Evolutionary conservation across 1,140 invertebrate species (phyloP), one percentile per base, ranked within the genome.

Genomic region (Drosophila pseudoobscura): DNA sequence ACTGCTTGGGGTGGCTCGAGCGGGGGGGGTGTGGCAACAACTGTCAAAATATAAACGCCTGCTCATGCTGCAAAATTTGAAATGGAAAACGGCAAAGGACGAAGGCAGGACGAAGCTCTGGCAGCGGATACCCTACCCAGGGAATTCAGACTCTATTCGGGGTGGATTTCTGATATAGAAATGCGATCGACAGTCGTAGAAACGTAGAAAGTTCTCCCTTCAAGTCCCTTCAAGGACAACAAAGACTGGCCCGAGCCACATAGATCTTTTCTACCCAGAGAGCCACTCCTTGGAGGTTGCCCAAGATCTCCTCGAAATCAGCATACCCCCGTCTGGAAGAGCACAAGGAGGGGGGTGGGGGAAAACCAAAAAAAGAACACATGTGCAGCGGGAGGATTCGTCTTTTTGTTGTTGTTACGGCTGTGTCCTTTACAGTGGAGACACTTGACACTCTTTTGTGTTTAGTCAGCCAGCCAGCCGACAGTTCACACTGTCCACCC

Each of bases 371-470:
- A 20, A 20, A 20, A 20, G 0, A 20, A 26, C 5, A 51, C 31
- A 24, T 47, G 24, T 71, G 49, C 55, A 47, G 35, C 35, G 13
- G 35, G 35, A 39, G 35, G 35, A 39, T 39, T 39, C 35, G 35
- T 13, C 35, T 64, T 39, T 39, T 26, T 29, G 24, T 29, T 29
- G 29, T 11, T 45, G 45, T 24, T 39, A 15, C 15, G 15, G 15
- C 75, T 31, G 31, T 31, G 31, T 75, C 78, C 88, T 87, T 87
- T 82, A 35, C 64, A 24, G 66, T 45, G 77, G 76, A 76, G 83
- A 82, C 83, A 87, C 83, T 87, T 87, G 83, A 87, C 83, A 87
- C 83, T 88, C 82, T 87, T 87, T 82, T 85, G 82, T 85, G 66
- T 85, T 85, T 78, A 80, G 82, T 68, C 82, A 80, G 64, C 44